phyloP scores from a whole-genome alignment of 2,113 vertebrate genomes.

The Cephalophus harveyi region DNA sequence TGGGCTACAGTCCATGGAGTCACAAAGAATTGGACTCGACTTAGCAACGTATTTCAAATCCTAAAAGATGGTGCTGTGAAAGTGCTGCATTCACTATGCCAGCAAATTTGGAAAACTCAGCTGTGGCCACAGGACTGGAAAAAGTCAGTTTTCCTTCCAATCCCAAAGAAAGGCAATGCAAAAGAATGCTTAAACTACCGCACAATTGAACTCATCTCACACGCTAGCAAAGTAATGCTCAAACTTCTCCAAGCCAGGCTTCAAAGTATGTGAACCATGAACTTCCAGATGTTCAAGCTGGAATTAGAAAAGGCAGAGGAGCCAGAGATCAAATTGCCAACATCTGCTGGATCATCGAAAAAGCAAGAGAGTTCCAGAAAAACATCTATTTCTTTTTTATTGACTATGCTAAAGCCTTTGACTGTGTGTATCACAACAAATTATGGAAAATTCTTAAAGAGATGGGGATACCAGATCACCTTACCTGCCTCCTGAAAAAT shows the following conservation, averaged over 20 bases:
- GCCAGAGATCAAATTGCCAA: neutral
- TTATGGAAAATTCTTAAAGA: neutral
- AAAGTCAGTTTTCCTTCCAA: neutral
- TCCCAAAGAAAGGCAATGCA: neutral
- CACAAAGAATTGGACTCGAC: neutral
- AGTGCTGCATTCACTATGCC: neutral
- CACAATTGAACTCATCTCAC: neutral
- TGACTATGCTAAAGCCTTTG: neutral
- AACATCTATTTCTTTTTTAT: neutral
- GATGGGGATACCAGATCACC: too few relatives aligned
- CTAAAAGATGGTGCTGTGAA: neutral
- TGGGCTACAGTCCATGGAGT: neutral
- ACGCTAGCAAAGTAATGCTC: neutral
- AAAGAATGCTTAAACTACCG: neutral
- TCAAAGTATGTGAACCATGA: neutral
- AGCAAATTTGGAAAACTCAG: neutral
- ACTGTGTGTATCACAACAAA: neutral
- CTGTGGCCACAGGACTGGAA: neutral
- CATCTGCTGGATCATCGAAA: rapidly evolving
- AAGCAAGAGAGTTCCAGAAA: neutral
- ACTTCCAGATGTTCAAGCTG: neutral
- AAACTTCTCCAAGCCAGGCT: neutral
- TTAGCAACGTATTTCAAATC: neutral
- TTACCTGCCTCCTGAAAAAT: too few relatives aligned
- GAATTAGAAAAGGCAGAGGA: neutral